Evolutionary conservation across 2,797 vertebrate genomes (phyloP).

Genomic region (Paguma larvata): DNA sequence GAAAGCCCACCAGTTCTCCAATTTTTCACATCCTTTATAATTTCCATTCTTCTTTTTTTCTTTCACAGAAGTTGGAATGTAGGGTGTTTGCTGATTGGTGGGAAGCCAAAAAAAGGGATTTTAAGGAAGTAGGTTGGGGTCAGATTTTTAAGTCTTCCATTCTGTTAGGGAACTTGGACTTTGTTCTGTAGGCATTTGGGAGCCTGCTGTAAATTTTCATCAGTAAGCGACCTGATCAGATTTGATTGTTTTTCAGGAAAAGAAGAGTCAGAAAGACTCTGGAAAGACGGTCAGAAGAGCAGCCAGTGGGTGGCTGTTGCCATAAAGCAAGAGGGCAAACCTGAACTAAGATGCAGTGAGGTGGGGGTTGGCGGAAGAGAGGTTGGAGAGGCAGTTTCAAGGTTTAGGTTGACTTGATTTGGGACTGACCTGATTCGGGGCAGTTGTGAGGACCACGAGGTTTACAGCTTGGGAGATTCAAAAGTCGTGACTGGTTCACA

Average conservation of each 20-base stretch:
- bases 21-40: background rate
- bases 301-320: background rate
- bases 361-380: background rate
- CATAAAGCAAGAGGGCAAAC: background rate
- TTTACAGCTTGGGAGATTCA: background rate
- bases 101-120: background rate
- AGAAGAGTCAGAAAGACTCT: background rate
- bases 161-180: constrained; percentile 44
- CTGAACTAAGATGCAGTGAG: background rate
- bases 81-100: background rate
- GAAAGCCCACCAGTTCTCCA: background rate
- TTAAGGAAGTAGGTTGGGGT: background rate
- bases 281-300: background rate
- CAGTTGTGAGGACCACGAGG: background rate
- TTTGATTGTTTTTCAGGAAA: constrained; percentile 5
- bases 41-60: constrained; percentile 14
- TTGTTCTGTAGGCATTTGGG: background rate
- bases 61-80: background rate
- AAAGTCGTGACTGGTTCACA: background rate
- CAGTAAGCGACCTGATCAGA: background rate
- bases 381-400: background rate
- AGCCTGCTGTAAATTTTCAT: background rate
- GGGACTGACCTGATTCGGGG: background rate
- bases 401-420: background rate
- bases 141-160: background rate